Evolutionary conservation across 2,888 invertebrate species (phyloP).

Genomic region (Matsumyia berberina): DNA sequence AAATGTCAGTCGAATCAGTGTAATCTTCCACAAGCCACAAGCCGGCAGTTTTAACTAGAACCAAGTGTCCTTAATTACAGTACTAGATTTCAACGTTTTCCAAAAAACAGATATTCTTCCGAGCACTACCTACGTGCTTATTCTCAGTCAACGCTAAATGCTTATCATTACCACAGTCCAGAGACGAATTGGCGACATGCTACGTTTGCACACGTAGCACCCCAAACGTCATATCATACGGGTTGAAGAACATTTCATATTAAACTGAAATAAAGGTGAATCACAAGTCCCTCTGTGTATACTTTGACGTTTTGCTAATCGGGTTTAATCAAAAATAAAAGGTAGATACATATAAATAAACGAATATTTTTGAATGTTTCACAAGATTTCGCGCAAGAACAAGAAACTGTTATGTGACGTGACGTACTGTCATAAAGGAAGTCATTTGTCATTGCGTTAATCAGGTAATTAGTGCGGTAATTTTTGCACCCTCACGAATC

Average conservation of each 20-base stretch:
- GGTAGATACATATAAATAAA: too few species aligned
- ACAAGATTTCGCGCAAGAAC: neutral
- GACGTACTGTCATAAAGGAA: too few species aligned
- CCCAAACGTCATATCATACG: constrained; percentile 1
- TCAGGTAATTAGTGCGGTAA: too few species aligned
- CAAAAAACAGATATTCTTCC: neutral
- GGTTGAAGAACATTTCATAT: constrained; percentile 45
- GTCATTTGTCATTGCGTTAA: too few species aligned
- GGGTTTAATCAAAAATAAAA: constrained; percentile 2
- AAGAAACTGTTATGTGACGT: neutral
- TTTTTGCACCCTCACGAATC: too few species aligned
- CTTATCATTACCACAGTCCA: constrained; percentile 51
- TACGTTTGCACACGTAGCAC: constrained; percentile 37
- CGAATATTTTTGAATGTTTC: neutral
- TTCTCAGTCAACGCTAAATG: constrained; percentile 31
- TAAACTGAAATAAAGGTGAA: constrained; percentile 41
- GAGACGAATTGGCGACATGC: constrained; percentile 60
- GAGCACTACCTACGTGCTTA: constrained; percentile 42
- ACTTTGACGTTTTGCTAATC: constrained; percentile 26
- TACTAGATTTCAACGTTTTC: neutral
- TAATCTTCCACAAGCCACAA: neutral
- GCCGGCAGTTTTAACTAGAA: constrained; percentile 1
- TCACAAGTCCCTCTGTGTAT: neutral
- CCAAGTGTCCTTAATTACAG: neutral
- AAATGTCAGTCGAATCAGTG: neutral